phyloP scores from a whole-genome alignment of 1,140 invertebrate species.

The Chelonus insularis region DNA sequence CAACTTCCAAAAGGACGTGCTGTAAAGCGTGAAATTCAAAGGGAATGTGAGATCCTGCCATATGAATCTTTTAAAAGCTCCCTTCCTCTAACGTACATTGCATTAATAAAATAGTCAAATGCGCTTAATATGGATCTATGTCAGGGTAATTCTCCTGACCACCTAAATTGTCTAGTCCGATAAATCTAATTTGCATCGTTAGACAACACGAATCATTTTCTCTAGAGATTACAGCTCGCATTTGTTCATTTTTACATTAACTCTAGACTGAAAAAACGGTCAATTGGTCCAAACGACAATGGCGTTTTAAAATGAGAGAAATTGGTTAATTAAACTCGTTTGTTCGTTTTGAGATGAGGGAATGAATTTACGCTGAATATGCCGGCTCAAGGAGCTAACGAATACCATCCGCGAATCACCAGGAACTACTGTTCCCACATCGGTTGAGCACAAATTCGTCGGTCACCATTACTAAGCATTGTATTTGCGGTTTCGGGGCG shows the following conservation, averaged over 20 bases:
- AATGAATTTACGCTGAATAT: slow-evolving; percentile 26
- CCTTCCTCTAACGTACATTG: neutral
- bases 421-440: neutral
- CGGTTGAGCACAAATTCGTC: slow-evolving; percentile 34
- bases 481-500: slow-evolving; percentile 51
- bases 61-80: slow-evolving; percentile 46
- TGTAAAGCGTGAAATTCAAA: slow-evolving; percentile 54
- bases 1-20: slow-evolving; percentile 29
- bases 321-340: slow-evolving; percentile 27
- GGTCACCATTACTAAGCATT: slow-evolving; percentile 54
- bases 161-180: neutral
- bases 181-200: too few species aligned
- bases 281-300: too few species aligned
- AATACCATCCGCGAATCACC: slow-evolving; percentile 23
- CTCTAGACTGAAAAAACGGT: neutral
- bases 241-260: neutral
- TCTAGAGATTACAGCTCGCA: too few species aligned
- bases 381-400: slow-evolving; percentile 22
- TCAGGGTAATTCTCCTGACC: neutral
- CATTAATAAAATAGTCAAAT: too few species aligned
- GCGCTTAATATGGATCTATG: neutral
- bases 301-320: too few species aligned
- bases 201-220: too few species aligned
- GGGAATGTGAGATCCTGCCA: slow-evolving; percentile 43
- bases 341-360: slow-evolving; percentile 23